phyloP scores from a whole-genome alignment of 1,140 invertebrate genomes.

The Rhysida immarginata region DNA sequence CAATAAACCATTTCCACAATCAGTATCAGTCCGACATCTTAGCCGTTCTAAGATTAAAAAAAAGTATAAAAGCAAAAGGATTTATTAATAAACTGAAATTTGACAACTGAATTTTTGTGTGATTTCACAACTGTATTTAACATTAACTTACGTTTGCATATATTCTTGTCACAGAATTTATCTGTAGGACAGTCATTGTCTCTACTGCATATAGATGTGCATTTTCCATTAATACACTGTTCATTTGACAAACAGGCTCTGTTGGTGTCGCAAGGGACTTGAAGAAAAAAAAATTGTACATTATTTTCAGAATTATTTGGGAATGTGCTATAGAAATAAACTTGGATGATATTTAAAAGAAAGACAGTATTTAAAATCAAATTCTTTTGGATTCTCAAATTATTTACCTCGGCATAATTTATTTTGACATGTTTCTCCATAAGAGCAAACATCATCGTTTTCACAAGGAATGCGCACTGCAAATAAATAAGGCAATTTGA shows the following conservation, averaged over 20 bases:
- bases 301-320: background rate
- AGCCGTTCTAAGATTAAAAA: background rate
- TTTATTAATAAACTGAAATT: background rate
- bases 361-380: too few species aligned
- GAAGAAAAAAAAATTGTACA: background rate
- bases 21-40: background rate
- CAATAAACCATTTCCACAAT: background rate
- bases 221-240: slow-evolving; percentile 7
- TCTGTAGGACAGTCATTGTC: slow-evolving; percentile 56
- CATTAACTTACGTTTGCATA: slow-evolving; percentile 17
- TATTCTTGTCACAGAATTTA: slow-evolving; percentile 47
- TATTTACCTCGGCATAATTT: slow-evolving; percentile 9
- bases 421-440: slow-evolving; percentile 10
- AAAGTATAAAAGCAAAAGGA: background rate
- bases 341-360: too few species aligned
- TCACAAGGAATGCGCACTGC: slow-evolving; percentile 1
- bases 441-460: background rate
- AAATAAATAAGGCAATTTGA: background rate
- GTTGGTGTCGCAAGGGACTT: slow-evolving; percentile 7
- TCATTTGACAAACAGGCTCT: slow-evolving; percentile 6
- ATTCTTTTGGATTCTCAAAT: too few species aligned
- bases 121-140: background rate
- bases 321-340: too few species aligned
- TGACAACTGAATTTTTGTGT: too few species aligned
- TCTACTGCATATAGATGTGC: slow-evolving; percentile 42